Percentiles rank a stretch among this genome's conserved stretches.
These are phyloP conservation scores for Carduelis carduelis DNA, from an alignment of 2,797 vertebrate species.

Conservation along the genomic window DNA sequence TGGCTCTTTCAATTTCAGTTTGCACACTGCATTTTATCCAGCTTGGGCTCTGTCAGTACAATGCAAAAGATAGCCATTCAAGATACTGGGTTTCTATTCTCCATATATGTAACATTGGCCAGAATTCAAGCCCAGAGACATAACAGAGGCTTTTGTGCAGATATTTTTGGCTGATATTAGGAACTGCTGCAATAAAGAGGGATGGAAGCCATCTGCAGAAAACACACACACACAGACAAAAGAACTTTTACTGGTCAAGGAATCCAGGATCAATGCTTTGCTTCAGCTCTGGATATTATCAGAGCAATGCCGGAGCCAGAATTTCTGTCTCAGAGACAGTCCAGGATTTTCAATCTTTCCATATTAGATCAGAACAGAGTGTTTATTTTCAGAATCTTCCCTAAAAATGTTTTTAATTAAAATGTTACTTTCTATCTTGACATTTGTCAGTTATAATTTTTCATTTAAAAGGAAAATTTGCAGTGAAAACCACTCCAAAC, in stretches of 20 bases:
- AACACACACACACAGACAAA: neutral
- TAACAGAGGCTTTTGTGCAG: constrained; percentile 54
- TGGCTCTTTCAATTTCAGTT: constrained; percentile 24
- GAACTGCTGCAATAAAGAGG: constrained; percentile 15
- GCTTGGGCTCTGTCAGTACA: neutral
- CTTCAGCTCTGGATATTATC: constrained; percentile 30
- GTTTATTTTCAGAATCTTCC: neutral
- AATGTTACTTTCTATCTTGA: constrained; percentile 4
- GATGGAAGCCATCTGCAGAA: constrained; percentile 46
- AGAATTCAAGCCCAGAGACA: constrained; percentile 17
- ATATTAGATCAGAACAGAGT: neutral
- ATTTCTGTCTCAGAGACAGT: neutral
- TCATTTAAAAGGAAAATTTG: neutral
- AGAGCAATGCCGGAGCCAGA: neutral
- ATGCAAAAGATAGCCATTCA: neutral
- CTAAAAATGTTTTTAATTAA: constrained; percentile 23
- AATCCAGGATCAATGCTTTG: constrained; percentile 17
- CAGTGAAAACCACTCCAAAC: neutral
- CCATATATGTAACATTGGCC: constrained; percentile 21
- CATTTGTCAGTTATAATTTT: neutral
- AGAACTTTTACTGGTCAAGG: neutral
- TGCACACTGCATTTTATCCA: constrained; percentile 5
- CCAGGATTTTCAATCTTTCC: neutral
- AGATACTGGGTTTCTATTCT: constrained; percentile 13
- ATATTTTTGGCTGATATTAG: constrained; percentile 45